phyloP scores from a whole-genome alignment of 2,888 invertebrate species.

The Spodoptera exigua region DNA sequence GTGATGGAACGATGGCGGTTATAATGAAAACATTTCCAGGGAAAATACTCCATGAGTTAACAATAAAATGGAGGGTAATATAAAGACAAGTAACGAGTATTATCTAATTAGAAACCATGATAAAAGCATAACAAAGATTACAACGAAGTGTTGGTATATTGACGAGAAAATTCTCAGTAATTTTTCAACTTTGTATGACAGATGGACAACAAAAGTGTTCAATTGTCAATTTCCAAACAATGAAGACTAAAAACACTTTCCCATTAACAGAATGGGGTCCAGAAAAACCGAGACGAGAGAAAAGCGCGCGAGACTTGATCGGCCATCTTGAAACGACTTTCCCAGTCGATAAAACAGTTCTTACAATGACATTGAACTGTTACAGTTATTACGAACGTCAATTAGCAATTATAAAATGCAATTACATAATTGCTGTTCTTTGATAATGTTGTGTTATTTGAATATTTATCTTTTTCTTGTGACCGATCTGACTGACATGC shows the following conservation, averaged over 20 bases:
- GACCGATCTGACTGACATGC: slow-evolving; percentile 33
- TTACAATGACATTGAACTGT: slow-evolving; percentile 49
- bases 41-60: not conserved
- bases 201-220: slow-evolving; percentile 23
- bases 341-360: slow-evolving; percentile 56
- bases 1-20: slow-evolving; percentile 19
- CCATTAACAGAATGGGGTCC: slow-evolving; percentile 54
- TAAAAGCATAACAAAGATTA: slow-evolving; percentile 7
- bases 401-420: slow-evolving; percentile 44
- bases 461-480: not conserved
- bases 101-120: no score
- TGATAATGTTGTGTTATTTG: slow-evolving; percentile 35
- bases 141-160: slow-evolving; percentile 23
- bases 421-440: slow-evolving; percentile 36
- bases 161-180: slow-evolving; percentile 14
- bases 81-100: not conserved
- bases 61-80: slow-evolving; percentile 5
- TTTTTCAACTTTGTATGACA: slow-evolving; percentile 45
- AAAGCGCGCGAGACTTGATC: slow-evolving; percentile 62
- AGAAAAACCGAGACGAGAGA: slow-evolving; percentile 61
- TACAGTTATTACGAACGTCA: slow-evolving; percentile 31
- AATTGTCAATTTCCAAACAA: slow-evolving; percentile 46
- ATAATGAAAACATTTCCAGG: slow-evolving; percentile 16
- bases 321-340: slow-evolving; percentile 66
- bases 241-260: slow-evolving; percentile 48